Conservation (phyloP, 2,797 vertebrate species). For the Dicrostonyx torquatus region DNA sequence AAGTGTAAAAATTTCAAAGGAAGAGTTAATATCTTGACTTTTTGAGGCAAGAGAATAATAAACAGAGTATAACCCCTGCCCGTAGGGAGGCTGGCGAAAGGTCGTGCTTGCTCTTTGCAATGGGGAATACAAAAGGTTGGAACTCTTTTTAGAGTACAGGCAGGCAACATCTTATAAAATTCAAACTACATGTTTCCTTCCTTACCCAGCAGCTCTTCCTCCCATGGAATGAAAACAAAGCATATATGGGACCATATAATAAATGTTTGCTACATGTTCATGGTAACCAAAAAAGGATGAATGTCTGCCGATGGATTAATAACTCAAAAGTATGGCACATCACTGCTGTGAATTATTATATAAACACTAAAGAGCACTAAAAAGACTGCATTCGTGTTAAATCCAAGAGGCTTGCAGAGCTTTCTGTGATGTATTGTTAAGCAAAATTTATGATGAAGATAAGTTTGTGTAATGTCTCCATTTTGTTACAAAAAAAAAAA, state of each 20-base stretch:
- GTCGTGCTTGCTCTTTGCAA: not conserved
- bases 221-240: not conserved
- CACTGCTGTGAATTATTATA: not conserved
- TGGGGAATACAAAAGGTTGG: not conserved
- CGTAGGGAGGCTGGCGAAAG: not conserved
- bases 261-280: not conserved
- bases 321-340: not conserved
- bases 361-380: not conserved
- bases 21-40: conserved; percentile 25
- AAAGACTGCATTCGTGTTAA: not conserved
- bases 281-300: not conserved
- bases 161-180: conserved; percentile 25
- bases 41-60: not conserved
- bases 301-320: not conserved
- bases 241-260: not conserved
- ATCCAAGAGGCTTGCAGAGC: too few species aligned
- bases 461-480: not conserved
- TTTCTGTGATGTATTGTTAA: conserved; percentile 18
- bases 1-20: not conserved
- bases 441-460: conserved; percentile 21
- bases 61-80: not conserved
- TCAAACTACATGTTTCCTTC: conserved; percentile 13
- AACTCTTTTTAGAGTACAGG: not conserved
- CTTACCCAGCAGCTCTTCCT: not conserved
- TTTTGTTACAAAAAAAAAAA: conserved; percentile 23